Evolutionary conservation across 2,113 vertebrate genomes (phyloP).

Genomic region (Nesoenas mayeri): DNA sequence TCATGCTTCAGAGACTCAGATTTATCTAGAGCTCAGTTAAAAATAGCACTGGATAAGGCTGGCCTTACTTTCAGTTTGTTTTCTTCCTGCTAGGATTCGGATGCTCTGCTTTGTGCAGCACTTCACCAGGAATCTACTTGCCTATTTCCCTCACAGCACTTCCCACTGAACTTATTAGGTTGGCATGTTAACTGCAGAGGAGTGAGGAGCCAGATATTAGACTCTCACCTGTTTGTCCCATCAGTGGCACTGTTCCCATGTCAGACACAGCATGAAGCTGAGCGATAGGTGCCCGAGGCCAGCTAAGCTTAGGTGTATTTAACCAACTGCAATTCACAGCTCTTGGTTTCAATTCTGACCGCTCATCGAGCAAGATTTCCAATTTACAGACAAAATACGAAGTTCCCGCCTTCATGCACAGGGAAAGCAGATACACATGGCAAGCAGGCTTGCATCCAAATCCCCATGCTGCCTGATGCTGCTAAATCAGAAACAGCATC

Average conservation of each 20-base stretch:
- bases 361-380: neutral
- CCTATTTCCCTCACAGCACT: neutral
- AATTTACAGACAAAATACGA: neutral
- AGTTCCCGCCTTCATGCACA: neutral
- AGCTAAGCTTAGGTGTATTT: neutral
- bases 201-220: neutral
- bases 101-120: neutral
- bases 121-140: neutral
- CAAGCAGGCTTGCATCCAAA: neutral
- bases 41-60: constrained; percentile 30
- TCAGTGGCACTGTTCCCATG: neutral
- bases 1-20: neutral
- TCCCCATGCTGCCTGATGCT: neutral
- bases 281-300: neutral
- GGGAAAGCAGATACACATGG: neutral
- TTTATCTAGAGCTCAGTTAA: constrained; percentile 11
- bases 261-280: neutral
- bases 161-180: neutral
- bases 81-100: neutral
- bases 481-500: neutral
- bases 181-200: neutral
- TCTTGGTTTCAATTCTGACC: neutral
- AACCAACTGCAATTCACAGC: neutral
- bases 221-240: neutral
- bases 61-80: neutral